Evolutionary conservation across 2,888 invertebrate species (phyloP).

Genomic region (Thyatira batis): DNA sequence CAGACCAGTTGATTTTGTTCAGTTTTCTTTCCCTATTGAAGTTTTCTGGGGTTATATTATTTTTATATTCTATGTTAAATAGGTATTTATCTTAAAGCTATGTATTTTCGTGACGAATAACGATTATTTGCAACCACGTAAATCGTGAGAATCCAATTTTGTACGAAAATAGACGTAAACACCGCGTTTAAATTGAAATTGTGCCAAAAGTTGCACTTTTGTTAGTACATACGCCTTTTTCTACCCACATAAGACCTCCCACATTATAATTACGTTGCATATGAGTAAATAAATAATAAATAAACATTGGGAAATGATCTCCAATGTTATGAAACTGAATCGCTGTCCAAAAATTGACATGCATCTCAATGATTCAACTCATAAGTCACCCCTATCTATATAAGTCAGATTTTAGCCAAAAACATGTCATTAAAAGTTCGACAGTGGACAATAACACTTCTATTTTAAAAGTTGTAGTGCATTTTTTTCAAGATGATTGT

Average conservation of each 20-base stretch:
- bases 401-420: background rate
- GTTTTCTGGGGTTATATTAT: too few relatives aligned
- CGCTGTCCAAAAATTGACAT: background rate
- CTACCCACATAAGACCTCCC: background rate
- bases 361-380: background rate
- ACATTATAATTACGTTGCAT: background rate
- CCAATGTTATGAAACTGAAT: too few relatives aligned
- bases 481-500: conserved; percentile 22
- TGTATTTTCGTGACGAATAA: background rate
- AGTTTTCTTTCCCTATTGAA: too few relatives aligned
- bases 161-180: background rate
- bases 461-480: conserved; percentile 4
- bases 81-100: background rate
- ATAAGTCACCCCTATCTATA: background rate
- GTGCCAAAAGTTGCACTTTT: conserved; percentile 1
- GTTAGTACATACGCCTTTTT: background rate
- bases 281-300: background rate
- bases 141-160: background rate
- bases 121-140: background rate
- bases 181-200: background rate
- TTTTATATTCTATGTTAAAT: background rate
- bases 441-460: background rate
- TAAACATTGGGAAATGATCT: background rate
- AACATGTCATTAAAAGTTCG: background rate
- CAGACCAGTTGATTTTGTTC: background rate